A percentile compares a stretch with the other conserved stretches of the same genome.
These are phyloP conservation scores for Psittacula cyanocephala DNA, from an alignment of 2,113 vertebrate species.

Conservation along the genomic window DNA sequence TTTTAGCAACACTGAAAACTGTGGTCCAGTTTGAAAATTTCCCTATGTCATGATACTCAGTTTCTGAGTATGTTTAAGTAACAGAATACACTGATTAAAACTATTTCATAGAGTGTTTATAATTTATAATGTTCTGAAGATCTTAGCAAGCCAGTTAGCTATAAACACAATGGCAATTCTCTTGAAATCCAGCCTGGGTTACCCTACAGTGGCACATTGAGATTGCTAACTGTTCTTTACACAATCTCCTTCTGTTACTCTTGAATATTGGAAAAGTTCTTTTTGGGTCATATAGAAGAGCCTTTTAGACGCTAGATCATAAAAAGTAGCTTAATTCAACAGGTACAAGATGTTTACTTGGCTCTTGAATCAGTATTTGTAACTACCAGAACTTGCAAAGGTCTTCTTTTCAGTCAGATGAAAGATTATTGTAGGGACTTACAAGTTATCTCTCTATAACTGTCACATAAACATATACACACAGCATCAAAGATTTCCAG, in stretches of 20 bases:
- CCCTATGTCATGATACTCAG: accelerated
- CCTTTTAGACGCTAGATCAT: not conserved
- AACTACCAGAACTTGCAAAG: not conserved
- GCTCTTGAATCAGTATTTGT: not conserved
- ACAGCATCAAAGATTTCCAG: not conserved
- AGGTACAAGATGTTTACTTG: not conserved
- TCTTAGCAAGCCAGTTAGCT: not conserved
- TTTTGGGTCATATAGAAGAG: not conserved
- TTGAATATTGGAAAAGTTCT: not conserved
- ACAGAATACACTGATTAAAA: not conserved
- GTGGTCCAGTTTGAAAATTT: not conserved
- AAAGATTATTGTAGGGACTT: not conserved
- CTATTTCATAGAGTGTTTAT: not conserved
- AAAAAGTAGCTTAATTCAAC: not conserved
- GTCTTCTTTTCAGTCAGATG: not conserved
- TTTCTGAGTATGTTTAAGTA: not conserved
- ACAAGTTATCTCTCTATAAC: not conserved
- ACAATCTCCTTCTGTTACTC: not conserved
- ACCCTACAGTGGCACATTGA: accelerated
- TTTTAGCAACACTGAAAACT: not conserved
- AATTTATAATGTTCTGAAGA: not conserved
- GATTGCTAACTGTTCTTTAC: not conserved
- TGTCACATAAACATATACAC: not conserved
- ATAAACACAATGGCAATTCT: not conserved
- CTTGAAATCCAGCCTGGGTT: not conserved